Evolutionary conservation across 2,113 vertebrate species (phyloP).

Genomic region (Crypturellus undulatus): DNA sequence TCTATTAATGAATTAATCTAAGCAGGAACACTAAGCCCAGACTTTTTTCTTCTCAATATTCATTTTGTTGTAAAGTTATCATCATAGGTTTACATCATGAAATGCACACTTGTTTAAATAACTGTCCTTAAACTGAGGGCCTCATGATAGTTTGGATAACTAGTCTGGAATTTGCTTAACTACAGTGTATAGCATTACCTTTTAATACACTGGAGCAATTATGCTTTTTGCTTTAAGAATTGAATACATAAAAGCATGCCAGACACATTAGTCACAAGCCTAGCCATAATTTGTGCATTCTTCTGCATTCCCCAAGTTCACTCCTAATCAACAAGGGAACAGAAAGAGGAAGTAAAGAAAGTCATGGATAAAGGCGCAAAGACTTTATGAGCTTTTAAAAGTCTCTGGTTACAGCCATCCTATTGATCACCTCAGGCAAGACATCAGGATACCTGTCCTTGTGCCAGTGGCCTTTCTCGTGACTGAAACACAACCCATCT

Average conservation of each 20-base stretch:
- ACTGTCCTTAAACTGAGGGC: neutral
- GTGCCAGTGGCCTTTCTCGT: constrained; percentile 50
- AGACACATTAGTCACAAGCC: neutral
- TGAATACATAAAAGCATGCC: neutral
- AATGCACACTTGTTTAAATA: neutral
- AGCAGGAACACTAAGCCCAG: neutral
- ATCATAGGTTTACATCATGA: neutral
- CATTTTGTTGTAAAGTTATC: neutral
- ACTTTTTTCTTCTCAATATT: neutral
- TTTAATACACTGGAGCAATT: neutral
- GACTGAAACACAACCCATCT: constrained; percentile 73
- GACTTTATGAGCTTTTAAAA: neutral
- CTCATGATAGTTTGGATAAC: neutral
- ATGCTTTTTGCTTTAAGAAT: neutral
- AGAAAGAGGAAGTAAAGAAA: neutral
- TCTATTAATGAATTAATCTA: neutral
- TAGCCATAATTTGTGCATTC: neutral
- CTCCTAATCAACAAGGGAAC: neutral
- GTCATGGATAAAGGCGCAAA: neutral
- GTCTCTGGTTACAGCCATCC: constrained; percentile 59
- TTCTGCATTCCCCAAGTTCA: neutral
- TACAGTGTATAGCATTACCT: neutral
- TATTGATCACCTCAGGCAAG: constrained; percentile 47
- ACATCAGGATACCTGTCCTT: constrained; percentile 10
- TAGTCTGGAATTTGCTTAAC: neutral